Conservation (phyloP, 2,888 invertebrate species). For the Torymus auratus region DNA sequence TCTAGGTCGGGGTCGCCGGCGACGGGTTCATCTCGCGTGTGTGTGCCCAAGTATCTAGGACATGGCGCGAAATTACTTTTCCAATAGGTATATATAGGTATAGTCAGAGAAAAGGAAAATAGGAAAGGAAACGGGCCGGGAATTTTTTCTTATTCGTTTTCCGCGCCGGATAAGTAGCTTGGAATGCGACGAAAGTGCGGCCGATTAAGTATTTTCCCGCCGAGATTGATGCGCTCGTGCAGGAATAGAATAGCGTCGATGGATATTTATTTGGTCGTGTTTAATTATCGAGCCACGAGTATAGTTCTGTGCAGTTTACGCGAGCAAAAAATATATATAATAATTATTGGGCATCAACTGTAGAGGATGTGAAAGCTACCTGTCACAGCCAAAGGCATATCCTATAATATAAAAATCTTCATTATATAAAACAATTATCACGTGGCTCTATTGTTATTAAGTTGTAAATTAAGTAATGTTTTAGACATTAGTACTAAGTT, state of each 20-base stretch:
- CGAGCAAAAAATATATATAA: background rate
- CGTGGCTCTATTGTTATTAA: no score
- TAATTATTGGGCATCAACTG: background rate
- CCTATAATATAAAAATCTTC: no score
- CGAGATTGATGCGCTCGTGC: no score
- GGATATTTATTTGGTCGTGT: no score
- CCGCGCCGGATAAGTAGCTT: no score
- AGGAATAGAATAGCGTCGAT: no score
- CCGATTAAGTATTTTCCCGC: no score
- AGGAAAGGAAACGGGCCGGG: background rate
- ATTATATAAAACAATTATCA: no score
- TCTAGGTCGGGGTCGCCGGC: constrained; percentile 74
- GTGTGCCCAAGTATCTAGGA: constrained; percentile 44
- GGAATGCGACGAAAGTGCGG: no score
- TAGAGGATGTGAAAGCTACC: constrained; percentile 39
- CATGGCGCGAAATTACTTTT: constrained; percentile 47
- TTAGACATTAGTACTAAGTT: no score
- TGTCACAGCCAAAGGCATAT: background rate
- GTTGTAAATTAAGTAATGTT: no score
- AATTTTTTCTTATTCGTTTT: constrained; percentile 9
- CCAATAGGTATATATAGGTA: constrained; percentile 26
- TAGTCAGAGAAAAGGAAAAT: background rate
- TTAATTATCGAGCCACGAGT: no score
- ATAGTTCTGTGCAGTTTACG: background rate
- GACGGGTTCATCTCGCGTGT: constrained; percentile 55